Evolutionary conservation across 2,888 invertebrate species (phyloP).

Genomic region (Aquatica leii): DNA sequence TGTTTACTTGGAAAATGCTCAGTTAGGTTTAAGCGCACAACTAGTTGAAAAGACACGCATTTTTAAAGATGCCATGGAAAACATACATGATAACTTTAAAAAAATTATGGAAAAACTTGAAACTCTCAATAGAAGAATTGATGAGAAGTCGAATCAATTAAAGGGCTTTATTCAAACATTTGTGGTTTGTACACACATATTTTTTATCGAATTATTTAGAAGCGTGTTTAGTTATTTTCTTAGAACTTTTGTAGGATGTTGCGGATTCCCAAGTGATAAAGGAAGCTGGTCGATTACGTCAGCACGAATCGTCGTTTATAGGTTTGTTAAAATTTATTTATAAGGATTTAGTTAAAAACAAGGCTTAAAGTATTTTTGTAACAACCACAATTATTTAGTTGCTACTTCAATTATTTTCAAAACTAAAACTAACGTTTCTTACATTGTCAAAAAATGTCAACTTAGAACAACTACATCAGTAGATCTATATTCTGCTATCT

Average conservation of each 20-base stretch:
- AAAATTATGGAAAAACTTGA: constrained; percentile 9
- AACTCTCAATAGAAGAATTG: background rate
- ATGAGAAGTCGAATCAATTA: constrained; percentile 6
- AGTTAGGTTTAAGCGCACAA: constrained; percentile 6
- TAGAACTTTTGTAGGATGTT: constrained; percentile 13
- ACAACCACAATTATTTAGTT: background rate
- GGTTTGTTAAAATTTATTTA: too few species aligned
- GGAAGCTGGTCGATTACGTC: background rate
- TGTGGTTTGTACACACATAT: constrained; percentile 3
- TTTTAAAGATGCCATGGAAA: constrained; percentile 7
- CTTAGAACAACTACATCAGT: too few species aligned
- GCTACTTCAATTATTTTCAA: too few species aligned
- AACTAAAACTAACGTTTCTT: too few species aligned
- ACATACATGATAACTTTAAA: background rate
- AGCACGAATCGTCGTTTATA: background rate
- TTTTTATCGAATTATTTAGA: constrained; percentile 1
- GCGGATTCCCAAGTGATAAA: background rate
- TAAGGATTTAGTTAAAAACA: background rate
- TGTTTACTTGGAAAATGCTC: constrained; percentile 15
- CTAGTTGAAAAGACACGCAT: background rate
- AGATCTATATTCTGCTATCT: too few species aligned
- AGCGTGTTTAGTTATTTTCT: background rate
- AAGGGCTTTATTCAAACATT: constrained; percentile 15
- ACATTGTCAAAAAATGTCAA: too few species aligned
- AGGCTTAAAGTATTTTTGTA: background rate